Evolutionary conservation across 2,113 vertebrate genomes (phyloP).

Genomic region (Silurus glanis): DNA sequence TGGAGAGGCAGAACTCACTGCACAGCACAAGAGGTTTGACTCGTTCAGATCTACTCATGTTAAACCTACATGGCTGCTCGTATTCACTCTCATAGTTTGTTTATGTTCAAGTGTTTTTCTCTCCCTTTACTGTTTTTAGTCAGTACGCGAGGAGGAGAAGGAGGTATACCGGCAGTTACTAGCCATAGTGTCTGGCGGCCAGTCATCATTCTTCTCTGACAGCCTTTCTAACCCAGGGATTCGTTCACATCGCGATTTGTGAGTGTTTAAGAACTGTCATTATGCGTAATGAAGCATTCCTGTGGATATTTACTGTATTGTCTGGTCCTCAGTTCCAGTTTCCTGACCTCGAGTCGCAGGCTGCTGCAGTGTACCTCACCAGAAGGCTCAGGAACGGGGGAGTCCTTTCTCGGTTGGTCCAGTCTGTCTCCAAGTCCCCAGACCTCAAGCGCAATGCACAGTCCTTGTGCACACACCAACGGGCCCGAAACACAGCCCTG

Average conservation of each 20-base stretch:
- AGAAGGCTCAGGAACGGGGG: conserved; percentile 59
- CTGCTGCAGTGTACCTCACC: conserved; percentile 64
- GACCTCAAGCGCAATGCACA: conserved; percentile 69
- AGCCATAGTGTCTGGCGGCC: conserved; percentile 82
- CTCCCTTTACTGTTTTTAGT: conserved; percentile 67
- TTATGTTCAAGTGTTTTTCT: not conserved
- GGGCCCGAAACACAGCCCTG: conserved; percentile 57
- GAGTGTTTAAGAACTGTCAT: conserved; percentile 46
- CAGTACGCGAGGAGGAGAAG: conserved; percentile 85
- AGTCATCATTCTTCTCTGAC: conserved; percentile 66
- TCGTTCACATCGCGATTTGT: conserved; percentile 78
- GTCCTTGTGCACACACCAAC: conserved; percentile 61
- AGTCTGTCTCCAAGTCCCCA: conserved; percentile 61
- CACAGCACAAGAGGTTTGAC: conserved; percentile 74
- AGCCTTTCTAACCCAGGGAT: conserved; percentile 64
- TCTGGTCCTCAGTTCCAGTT: conserved; percentile 67
- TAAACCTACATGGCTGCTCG: not conserved
- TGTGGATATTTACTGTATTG: not conserved
- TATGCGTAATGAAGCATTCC: not conserved
- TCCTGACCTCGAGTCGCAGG: conserved; percentile 68
- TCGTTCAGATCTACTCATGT: no score
- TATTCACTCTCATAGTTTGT: not conserved
- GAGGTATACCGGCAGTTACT: conserved; percentile 91
- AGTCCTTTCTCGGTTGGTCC: conserved; percentile 61
- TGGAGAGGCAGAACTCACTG: conserved; percentile 51